phyloP scores from a whole-genome alignment of 2,797 vertebrate species.

The Semotilus atromaculatus region DNA sequence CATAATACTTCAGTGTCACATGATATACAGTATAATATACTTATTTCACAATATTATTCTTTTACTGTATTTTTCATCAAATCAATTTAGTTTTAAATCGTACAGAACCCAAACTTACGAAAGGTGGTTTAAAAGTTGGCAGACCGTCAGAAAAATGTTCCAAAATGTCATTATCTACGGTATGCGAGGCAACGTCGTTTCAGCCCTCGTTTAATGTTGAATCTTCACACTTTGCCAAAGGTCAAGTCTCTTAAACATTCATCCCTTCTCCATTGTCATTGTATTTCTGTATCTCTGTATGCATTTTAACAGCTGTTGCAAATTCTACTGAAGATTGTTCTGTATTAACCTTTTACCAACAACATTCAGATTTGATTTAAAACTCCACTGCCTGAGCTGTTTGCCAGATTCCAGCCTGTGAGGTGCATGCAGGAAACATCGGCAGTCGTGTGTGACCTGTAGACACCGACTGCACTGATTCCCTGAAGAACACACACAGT shows the following conservation, averaged over 20 bases:
- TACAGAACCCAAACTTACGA: background rate
- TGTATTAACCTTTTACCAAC: constrained; percentile 9
- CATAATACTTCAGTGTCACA: too few species aligned
- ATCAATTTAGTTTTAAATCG: background rate
- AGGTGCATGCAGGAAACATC: constrained; percentile 41
- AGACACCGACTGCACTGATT: constrained; percentile 30
- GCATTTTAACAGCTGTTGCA: background rate
- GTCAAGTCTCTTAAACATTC: background rate
- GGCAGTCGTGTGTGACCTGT: constrained; percentile 28
- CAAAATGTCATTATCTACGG: background rate
- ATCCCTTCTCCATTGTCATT: background rate
- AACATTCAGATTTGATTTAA: constrained; percentile 50
- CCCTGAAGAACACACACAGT: constrained; percentile 30
- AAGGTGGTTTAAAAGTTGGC: background rate
- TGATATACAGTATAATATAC: too few species aligned
- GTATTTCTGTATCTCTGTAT: background rate
- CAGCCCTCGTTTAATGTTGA: background rate
- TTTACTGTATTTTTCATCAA: background rate
- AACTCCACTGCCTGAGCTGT: constrained; percentile 24
- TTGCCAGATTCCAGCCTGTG: constrained; percentile 46
- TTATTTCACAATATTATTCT: background rate
- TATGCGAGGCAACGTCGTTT: background rate
- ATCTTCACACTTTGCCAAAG: background rate
- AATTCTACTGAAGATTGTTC: background rate
- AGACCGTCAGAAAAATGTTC: background rate